phyloP scores from a whole-genome alignment of 2,113 vertebrate genomes.

The Catharus minimus region DNA sequence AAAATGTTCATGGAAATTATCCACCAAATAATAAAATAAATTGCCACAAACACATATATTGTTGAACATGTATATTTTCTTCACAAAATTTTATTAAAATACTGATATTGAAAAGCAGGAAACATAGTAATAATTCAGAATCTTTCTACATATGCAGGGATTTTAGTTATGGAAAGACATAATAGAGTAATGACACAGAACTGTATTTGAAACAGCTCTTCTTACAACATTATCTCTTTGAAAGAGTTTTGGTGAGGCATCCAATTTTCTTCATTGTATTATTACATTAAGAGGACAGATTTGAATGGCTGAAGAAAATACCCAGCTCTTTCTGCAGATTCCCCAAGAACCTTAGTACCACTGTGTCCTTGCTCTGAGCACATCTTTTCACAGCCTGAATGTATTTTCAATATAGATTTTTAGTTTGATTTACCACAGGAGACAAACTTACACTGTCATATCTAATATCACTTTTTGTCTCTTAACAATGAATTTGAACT shows the following conservation, averaged over 20 bases:
- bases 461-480: not conserved
- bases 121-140: not conserved
- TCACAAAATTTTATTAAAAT: not conserved
- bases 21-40: not conserved
- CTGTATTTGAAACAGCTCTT: not conserved
- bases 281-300: not conserved
- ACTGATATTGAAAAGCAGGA: not conserved
- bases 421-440: not conserved
- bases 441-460: not conserved
- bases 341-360: not conserved
- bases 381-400: not conserved
- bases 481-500: not conserved
- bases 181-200: not conserved
- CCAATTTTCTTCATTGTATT: not conserved
- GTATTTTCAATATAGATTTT: not conserved
- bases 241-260: not conserved
- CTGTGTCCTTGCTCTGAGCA: rapidly evolving
- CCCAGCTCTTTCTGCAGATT: not conserved
- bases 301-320: not conserved
- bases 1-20: not conserved
- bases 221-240: not conserved
- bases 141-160: not conserved
- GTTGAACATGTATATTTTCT: not conserved
- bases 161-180: not conserved
- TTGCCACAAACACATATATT: not conserved